Percentiles rank a stretch among this genome's conserved stretches.
Conservation (phyloP, 2,797 vertebrate genomes). For the Enteromius trimaculatus region DNA sequence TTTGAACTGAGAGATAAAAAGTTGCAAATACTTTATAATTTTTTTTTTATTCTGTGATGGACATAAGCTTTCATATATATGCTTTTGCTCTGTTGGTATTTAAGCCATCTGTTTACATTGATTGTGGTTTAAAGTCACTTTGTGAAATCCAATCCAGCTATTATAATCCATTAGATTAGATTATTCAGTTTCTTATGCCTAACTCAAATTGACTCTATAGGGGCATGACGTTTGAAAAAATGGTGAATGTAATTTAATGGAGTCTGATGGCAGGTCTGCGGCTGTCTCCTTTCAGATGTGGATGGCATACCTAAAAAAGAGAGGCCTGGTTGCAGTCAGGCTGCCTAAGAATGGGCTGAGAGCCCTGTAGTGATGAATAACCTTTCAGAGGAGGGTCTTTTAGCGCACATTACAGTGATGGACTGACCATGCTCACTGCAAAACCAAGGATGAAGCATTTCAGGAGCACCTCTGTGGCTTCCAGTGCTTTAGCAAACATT, state of each 20-base stretch:
- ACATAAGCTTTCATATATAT: background rate
- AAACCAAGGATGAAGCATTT: background rate
- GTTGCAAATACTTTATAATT: too few species aligned
- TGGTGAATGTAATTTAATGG: slow-evolving; percentile 5
- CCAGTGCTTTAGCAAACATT: background rate
- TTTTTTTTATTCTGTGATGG: background rate
- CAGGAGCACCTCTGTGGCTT: slow-evolving; percentile 6
- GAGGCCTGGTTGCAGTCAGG: slow-evolving; percentile 3
- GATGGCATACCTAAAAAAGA: slow-evolving; percentile 14
- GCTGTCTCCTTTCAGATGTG: background rate
- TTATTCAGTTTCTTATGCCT: background rate
- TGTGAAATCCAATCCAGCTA: slow-evolving; percentile 6
- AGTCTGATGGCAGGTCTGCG: slow-evolving; percentile 3
- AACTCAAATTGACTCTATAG: background rate
- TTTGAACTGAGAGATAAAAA: background rate
- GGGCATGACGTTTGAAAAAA: background rate
- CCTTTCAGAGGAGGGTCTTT: slow-evolving; percentile 15
- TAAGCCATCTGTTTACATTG: background rate
- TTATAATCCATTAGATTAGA: background rate
- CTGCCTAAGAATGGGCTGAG: background rate
- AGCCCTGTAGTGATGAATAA: slow-evolving; percentile 34
- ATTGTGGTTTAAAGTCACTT: slow-evolving; percentile 9
- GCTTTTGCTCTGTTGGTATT: background rate
- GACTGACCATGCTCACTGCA: background rate
- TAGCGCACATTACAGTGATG: background rate